Evolutionary conservation across 1,140 invertebrate genomes (phyloP), one percentile per base, ranked within the genome.

Genomic region (Drosophila oshimai): DNA sequence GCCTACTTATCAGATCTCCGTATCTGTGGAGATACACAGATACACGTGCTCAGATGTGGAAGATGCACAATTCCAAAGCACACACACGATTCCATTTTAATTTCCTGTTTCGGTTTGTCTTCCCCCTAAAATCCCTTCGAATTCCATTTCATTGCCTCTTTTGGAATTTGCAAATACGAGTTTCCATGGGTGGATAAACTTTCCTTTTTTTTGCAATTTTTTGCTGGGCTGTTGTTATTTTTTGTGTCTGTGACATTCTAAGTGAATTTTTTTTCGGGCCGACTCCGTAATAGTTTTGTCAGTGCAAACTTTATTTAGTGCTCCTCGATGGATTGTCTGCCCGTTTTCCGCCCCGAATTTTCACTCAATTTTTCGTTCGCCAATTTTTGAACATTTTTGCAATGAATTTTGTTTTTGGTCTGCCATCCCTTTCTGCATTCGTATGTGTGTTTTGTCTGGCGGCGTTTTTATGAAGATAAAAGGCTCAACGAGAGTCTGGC

Each of bases 391-490:
- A 55, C 62, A 77, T 84, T 84, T 71, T 73, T 53, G 75, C 75
- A 75, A 84, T 84, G 79, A 72, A 84, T 84, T 84, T 80, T 47
- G 45, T 50, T 68, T 61, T 62, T 36, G 15, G 34, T 37, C 36
- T 45, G 44, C 12, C 41, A 44, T 31, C 50, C 28, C 12, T 28
- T 45, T 45, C 44, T 46, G n/a, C n/a, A n/a, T n/a, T n/a, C n/a
- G 41, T 47, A 29, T 50, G 41, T 57, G 24, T 69, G 37, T 37
- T 69, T 47, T 74, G 58, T 76, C 60, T 84, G 80, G 65, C 44
- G 31, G 75, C 67, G 65, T 86, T 86, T 84, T 87, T 87, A 86
- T 87, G 71, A 86, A 86, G 80, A 84, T 86, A 84, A 86, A 86
- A 84, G 80, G 81, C 81, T 86, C 80, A 86, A 65, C 74, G 28